Percentiles rank a stretch among this genome's conserved stretches.
phyloP scores from a whole-genome alignment of 1,140 invertebrate species.

The Pogonomyrmex barbatus region DNA sequence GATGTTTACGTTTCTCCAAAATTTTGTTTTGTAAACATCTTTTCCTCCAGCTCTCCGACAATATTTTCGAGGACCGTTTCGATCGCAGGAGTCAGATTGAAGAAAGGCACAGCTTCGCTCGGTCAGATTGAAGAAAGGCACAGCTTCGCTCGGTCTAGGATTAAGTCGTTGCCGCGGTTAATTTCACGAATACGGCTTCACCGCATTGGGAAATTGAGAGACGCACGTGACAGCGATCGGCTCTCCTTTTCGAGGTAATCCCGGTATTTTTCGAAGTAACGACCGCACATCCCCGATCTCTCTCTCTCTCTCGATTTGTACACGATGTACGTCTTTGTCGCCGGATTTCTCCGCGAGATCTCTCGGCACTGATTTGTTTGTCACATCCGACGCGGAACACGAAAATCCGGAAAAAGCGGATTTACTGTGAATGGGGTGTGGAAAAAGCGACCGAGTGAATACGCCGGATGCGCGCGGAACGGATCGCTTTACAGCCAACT shows the following conservation, averaged over 20 bases:
- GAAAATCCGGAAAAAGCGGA: constrained; percentile 74
- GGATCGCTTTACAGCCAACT: constrained; percentile 72
- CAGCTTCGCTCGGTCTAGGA: neutral
- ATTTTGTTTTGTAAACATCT: neutral
- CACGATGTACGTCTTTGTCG: constrained; percentile 45
- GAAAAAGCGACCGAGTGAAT: constrained; percentile 57
- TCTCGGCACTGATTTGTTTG: constrained; percentile 7
- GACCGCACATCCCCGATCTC: neutral
- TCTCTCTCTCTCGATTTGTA: constrained; percentile 8
- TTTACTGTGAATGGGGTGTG: constrained; percentile 52
- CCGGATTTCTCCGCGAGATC: constrained; percentile 2
- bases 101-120: neutral
- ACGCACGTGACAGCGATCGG: constrained; percentile 35
- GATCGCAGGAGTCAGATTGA: neutral
- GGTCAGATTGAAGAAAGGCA: neutral
- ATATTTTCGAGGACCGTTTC: too few relatives aligned
- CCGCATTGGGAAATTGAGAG: neutral
- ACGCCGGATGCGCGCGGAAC: constrained; percentile 59
- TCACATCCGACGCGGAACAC: constrained; percentile 9
- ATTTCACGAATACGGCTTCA: constrained; percentile 4
- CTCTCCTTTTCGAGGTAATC: constrained; percentile 21
- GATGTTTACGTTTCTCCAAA: too few relatives aligned
- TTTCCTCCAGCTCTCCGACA: too few relatives aligned
- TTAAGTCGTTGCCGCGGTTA: constrained; percentile 56
- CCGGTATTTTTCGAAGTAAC: constrained; percentile 33